Percentiles rank a stretch among this genome's conserved stretches.
Evolutionary conservation across 1,140 invertebrate genomes (phyloP).

Genomic region (Meteorus sp.): DNA sequence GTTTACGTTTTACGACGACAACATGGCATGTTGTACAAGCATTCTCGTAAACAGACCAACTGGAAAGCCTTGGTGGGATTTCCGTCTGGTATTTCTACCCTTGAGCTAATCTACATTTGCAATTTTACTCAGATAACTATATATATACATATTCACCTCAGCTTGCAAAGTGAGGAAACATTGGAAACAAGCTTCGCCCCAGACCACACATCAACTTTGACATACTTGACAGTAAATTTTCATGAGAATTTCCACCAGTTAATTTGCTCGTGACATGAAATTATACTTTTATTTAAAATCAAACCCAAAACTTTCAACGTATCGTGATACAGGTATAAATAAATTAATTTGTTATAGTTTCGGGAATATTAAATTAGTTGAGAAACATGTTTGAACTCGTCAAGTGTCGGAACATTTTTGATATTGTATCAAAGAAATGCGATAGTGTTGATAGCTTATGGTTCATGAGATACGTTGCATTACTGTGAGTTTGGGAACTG

Average conservation of each 20-base stretch:
- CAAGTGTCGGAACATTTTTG: not conserved
- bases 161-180: constrained; percentile 18
- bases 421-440: constrained; percentile 2
- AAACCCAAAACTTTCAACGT: not conserved
- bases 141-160: no score
- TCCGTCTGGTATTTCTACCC: constrained; percentile 27
- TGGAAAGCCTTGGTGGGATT: constrained; percentile 28
- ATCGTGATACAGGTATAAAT: not conserved
- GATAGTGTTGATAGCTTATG: not conserved
- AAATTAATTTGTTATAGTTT: not conserved
- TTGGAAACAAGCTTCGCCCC: constrained; percentile 4
- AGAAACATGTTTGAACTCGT: constrained; percentile 8
- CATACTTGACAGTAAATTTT: not conserved
- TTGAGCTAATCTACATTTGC: constrained; percentile 39
- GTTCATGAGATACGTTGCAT: constrained; percentile 12
- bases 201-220: constrained; percentile 2
- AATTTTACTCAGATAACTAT: constrained; percentile 28
- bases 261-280: not conserved
- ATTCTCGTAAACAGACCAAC: constrained; percentile 46
- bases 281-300: not conserved
- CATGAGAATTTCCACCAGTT: not conserved
- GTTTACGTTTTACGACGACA: constrained; percentile 54
- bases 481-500: constrained; percentile 1
- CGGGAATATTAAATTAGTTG: not conserved
- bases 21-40: constrained; percentile 17